A percentile compares a stretch with the other conserved stretches of the same genome.
Conservation (phyloP, 2,888 invertebrate genomes). For the Craniophora ligustri region DNA sequence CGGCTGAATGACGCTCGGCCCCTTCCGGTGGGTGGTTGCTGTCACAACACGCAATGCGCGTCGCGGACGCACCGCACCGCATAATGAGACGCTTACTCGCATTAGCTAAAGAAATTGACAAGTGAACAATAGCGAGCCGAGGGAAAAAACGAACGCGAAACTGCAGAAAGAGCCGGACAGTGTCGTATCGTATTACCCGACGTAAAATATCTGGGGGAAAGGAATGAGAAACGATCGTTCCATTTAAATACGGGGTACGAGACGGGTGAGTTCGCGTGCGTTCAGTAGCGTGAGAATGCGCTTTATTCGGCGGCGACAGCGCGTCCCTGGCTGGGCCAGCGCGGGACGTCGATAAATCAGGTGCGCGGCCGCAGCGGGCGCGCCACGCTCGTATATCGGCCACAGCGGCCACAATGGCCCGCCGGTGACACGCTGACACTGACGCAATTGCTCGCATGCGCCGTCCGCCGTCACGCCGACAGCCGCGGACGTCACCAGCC, state of each 20-base stretch:
- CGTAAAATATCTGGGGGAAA: conserved; percentile 88
- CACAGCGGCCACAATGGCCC: conserved; percentile 79
- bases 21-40: conserved; percentile 88
- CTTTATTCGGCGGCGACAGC: conserved; percentile 84
- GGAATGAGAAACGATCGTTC: conserved; percentile 87
- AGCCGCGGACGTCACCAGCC: conserved; percentile 65
- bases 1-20: conserved; percentile 86
- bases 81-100: conserved; percentile 89
- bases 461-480: conserved; percentile 71
- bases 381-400: conserved; percentile 75
- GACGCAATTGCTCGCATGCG: conserved; percentile 84
- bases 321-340: conserved; percentile 67
- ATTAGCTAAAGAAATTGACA: conserved; percentile 89
- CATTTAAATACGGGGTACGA: conserved; percentile 84
- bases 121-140: conserved; percentile 86
- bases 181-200: conserved; percentile 89
- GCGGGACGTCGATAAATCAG: conserved; percentile 86
- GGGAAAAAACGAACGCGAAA: conserved; percentile 83
- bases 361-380: conserved; percentile 71
- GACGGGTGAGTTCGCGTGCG: conserved; percentile 86
- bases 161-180: conserved; percentile 88
- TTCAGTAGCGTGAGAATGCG: conserved; percentile 88
- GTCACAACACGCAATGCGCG: conserved; percentile 88
- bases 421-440: conserved; percentile 82
- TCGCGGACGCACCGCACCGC: conserved; percentile 86